Evolutionary conservation across 2,113 vertebrate genomes (phyloP).

Genomic region (Struthidea cinerea): DNA sequence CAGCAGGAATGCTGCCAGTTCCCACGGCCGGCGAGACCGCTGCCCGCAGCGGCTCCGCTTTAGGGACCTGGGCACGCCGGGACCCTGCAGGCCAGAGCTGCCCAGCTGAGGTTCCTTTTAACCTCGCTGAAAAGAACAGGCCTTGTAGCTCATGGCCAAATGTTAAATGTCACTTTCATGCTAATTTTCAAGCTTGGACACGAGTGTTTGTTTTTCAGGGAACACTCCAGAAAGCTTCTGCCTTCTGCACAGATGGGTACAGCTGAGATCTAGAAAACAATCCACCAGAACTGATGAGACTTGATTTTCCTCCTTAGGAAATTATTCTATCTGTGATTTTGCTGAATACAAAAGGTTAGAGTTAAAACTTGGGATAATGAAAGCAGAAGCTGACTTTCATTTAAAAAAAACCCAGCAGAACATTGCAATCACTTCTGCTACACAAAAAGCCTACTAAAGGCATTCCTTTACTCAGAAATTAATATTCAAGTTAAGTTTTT

Average conservation of each 20-base stretch:
- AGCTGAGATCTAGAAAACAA: constrained; percentile 7
- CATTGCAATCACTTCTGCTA: neutral
- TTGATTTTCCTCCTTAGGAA: neutral
- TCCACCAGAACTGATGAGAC: neutral
- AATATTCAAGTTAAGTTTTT: neutral
- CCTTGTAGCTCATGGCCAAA: constrained; percentile 17
- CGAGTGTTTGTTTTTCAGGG: constrained; percentile 32
- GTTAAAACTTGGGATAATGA: neutral
- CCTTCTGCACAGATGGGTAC: neutral
- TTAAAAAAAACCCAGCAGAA: neutral
- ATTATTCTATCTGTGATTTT: neutral
- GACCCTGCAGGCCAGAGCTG: neutral
- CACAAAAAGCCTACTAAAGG: neutral
- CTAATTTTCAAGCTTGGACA: constrained; percentile 23
- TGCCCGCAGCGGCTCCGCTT: neutral
- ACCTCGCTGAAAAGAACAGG: neutral
- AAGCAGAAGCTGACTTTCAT: neutral
- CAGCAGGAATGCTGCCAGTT: constrained; percentile 10
- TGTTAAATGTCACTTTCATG: constrained; percentile 47
- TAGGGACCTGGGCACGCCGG: neutral
- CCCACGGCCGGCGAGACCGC: neutral
- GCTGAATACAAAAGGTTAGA: neutral
- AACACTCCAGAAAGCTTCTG: neutral
- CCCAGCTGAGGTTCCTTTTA: neutral
- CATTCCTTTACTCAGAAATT: neutral